Percentiles rank a stretch among this genome's conserved stretches.
phyloP scores from a whole-genome alignment of 1,140 invertebrate species.

The Metopolophium dirhodum region DNA sequence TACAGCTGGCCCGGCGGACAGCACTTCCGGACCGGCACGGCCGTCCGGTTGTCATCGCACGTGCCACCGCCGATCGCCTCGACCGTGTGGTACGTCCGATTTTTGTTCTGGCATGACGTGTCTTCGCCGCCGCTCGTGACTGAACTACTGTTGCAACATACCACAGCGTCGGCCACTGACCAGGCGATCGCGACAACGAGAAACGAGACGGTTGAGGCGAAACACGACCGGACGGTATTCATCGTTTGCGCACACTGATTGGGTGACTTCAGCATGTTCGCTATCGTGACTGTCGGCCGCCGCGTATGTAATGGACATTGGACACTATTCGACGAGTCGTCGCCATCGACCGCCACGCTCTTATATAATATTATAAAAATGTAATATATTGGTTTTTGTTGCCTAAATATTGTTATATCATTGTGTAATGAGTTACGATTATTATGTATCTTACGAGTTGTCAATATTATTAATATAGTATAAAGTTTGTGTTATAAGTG shows the following conservation, averaged over 20 bases:
- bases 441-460: neutral
- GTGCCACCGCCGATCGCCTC: neutral
- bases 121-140: neutral
- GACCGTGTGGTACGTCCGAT: neutral
- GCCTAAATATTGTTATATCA: neutral
- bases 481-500: too few relatives aligned
- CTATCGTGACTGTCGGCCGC: neutral
- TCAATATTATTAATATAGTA: too few relatives aligned
- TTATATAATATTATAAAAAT: neutral
- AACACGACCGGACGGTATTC: slow-evolving; percentile 41
- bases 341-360: neutral
- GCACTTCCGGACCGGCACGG: slow-evolving; percentile 18
- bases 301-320: neutral
- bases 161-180: neutral
- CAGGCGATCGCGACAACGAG: neutral
- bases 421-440: neutral
- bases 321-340: neutral
- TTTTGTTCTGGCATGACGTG: neutral
- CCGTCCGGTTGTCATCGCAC: neutral
- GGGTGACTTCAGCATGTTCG: neutral
- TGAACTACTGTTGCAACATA: slow-evolving; percentile 2
- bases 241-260: slow-evolving; percentile 33
- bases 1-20: slow-evolving; percentile 30
- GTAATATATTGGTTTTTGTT: neutral
- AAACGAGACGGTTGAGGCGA: neutral